phyloP scores from a whole-genome alignment of 2,797 vertebrate genomes.

The Chelon auratus region DNA sequence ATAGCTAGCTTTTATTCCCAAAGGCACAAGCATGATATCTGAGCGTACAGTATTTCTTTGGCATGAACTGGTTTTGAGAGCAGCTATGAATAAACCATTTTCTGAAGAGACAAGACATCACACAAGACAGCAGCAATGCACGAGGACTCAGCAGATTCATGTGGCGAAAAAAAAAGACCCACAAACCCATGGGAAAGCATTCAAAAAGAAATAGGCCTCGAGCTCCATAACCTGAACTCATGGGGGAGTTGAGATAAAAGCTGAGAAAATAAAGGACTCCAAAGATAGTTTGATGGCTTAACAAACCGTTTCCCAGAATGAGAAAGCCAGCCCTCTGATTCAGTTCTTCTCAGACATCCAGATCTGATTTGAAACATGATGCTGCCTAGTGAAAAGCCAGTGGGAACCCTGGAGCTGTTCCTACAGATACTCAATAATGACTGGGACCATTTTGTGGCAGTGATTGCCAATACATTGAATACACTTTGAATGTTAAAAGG shows the following conservation, averaged over 20 bases:
- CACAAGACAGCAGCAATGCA: slow-evolving; percentile 27
- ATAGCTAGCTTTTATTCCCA: too few species aligned
- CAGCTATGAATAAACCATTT: not conserved
- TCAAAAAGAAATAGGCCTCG: slow-evolving; percentile 45
- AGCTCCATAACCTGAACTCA: slow-evolving; percentile 68
- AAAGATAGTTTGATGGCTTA: slow-evolving; percentile 50
- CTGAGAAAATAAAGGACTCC: slow-evolving; percentile 69
- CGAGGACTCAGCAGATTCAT: slow-evolving; percentile 16
- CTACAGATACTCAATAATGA: slow-evolving; percentile 16
- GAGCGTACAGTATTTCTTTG: not conserved
- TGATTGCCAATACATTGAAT: not conserved
- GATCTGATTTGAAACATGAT: slow-evolving; percentile 40
- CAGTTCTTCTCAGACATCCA: slow-evolving; percentile 7
- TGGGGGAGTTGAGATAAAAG: slow-evolving; percentile 59
- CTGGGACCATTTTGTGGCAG: not conserved
- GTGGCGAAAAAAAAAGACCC: slow-evolving; percentile 29
- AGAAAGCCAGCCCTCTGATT: slow-evolving; percentile 38
- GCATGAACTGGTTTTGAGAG: not conserved
- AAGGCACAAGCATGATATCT: not conserved
- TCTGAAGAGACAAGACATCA: slow-evolving; percentile 14
- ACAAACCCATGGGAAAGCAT: slow-evolving; percentile 32
- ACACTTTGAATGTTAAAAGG: slow-evolving; percentile 38
- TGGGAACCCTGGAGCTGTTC: slow-evolving; percentile 22
- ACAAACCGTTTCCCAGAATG: slow-evolving; percentile 46
- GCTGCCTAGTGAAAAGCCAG: slow-evolving; percentile 2